Evolutionary conservation across 2,113 vertebrate genomes (phyloP).

Genomic region (Nibea coibor): DNA sequence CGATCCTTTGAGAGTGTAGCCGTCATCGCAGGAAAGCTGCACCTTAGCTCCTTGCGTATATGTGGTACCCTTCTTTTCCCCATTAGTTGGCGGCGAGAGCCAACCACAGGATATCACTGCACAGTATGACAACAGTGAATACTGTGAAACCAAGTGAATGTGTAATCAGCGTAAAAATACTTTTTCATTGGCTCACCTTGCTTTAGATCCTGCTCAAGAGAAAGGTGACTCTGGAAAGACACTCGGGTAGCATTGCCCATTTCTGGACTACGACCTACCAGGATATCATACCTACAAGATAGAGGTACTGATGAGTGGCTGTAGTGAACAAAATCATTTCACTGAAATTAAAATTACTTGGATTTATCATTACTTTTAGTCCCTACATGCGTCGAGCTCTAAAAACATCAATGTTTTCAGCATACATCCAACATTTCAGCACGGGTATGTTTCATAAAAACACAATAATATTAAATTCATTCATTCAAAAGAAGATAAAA

Average conservation of each 20-base stretch:
- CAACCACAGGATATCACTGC: conserved; percentile 91
- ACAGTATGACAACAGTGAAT: background rate
- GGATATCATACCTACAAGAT: conserved; percentile 75
- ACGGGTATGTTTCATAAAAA: conserved; percentile 1
- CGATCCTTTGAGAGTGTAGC: conserved; percentile 83
- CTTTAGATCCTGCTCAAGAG: conserved; percentile 78
- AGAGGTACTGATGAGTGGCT: background rate
- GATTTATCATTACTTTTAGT: background rate
- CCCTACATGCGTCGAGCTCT: background rate
- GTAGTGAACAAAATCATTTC: background rate
- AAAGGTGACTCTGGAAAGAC: conserved; percentile 81
- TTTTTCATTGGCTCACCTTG: conserved; percentile 78
- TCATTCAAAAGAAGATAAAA: background rate
- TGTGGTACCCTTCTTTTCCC: conserved; percentile 84
- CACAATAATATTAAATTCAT: background rate
- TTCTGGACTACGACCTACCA: conserved; percentile 82
- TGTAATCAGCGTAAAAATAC: background rate
- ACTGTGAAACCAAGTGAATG: background rate
- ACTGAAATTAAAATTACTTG: background rate
- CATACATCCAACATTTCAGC: background rate
- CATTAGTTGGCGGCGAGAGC: conserved; percentile 85
- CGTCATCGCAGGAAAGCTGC: conserved; percentile 81
- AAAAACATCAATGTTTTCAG: too few relatives aligned
- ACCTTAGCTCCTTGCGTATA: conserved; percentile 87
- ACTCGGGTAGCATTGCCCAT: conserved; percentile 84